phyloP scores from a whole-genome alignment of 1,140 invertebrate genomes.

The Neuroterus valhalla region DNA sequence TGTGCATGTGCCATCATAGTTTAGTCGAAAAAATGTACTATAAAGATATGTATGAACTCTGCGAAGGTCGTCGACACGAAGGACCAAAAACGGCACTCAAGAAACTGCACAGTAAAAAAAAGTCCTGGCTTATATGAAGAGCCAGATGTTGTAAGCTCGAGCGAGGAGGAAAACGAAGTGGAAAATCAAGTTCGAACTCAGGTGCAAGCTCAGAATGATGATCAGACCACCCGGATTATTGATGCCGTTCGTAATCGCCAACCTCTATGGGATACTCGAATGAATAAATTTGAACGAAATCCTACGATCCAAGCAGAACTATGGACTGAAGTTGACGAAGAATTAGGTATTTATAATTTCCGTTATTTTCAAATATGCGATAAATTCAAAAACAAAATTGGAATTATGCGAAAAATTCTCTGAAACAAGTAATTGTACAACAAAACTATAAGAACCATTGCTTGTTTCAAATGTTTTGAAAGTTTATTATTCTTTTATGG shows the following conservation, averaged over 20 bases:
- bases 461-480: too few species aligned
- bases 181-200: background rate
- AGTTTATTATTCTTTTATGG: too few species aligned
- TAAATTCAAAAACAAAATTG: too few species aligned
- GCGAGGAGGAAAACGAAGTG: background rate
- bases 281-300: background rate
- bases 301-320: background rate
- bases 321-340: background rate
- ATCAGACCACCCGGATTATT: constrained; percentile 1
- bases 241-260: background rate
- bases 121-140: constrained; percentile 1
- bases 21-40: background rate
- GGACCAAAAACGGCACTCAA: constrained; percentile 11
- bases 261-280: background rate
- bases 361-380: background rate
- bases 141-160: constrained; percentile 14
- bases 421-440: too few species aligned
- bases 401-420: too few species aligned
- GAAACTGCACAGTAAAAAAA: constrained; percentile 11
- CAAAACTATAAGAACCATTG: too few species aligned
- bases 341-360: constrained; percentile 6
- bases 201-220: background rate
- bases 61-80: background rate
- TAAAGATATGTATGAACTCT: background rate
- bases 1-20: background rate